phyloP scores from a whole-genome alignment of 2,113 vertebrate species.

The Sphaerodactylus townsendi region DNA sequence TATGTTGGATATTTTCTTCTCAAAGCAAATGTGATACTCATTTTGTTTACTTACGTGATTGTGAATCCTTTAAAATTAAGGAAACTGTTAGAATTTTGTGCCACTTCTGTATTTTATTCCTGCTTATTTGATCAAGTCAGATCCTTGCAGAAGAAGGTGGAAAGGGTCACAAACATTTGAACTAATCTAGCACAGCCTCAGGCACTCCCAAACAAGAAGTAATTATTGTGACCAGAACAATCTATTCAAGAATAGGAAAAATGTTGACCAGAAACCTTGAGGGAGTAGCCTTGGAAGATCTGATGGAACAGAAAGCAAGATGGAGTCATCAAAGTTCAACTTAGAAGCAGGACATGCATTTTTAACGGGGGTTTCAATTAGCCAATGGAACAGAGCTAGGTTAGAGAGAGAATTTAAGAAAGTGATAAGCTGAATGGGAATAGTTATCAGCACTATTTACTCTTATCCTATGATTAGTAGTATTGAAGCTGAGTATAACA shows the following conservation, averaged over 20 bases:
- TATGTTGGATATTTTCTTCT: not conserved
- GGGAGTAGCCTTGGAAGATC: conserved; percentile 18
- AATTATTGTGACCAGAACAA: not conserved
- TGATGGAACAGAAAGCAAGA: conserved; percentile 28
- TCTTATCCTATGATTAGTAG: too few relatives aligned
- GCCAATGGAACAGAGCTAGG: not conserved
- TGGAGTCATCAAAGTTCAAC: conserved; percentile 35
- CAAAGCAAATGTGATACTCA: not conserved
- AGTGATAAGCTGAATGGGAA: not conserved
- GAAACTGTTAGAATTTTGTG: not conserved
- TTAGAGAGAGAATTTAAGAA: not conserved
- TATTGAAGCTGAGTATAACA: not conserved
- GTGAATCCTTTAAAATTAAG: not conserved
- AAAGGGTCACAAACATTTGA: not conserved
- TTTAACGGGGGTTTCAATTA: not conserved
- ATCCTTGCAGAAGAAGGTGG: not conserved
- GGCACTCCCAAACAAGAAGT: not conserved
- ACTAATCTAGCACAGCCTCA: not conserved
- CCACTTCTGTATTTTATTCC: not conserved
- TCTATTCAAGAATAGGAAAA: not conserved
- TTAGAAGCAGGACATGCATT: conserved; percentile 44
- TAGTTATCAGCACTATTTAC: not conserved
- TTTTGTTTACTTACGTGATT: not conserved
- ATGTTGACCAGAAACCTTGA: conserved; percentile 17
- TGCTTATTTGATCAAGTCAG: not conserved